A percentile compares a stretch with the other conserved stretches of the same genome.
Evolutionary conservation across 1,140 invertebrate species (phyloP).

Genomic region (Drosophila subpulchrella): DNA sequence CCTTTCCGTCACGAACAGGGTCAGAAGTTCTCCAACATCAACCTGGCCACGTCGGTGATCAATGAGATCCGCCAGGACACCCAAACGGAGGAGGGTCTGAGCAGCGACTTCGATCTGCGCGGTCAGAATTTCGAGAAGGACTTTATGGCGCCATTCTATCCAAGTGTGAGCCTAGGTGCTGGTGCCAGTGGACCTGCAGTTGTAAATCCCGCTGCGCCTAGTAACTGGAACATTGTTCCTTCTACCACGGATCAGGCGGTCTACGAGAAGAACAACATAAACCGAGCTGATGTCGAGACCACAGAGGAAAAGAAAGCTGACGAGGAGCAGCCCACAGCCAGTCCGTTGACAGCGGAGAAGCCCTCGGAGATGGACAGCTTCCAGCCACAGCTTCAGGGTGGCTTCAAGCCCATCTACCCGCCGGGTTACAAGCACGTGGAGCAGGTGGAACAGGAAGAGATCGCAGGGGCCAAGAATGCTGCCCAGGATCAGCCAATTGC

Average conservation of each 20-base stretch:
- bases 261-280: slow-evolving; percentile 78
- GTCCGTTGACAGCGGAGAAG: slow-evolving; percentile 58
- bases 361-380: slow-evolving; percentile 88
- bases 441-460: slow-evolving; percentile 41
- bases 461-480: slow-evolving; percentile 19
- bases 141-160: slow-evolving; percentile 90
- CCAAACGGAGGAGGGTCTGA: slow-evolving; percentile 65
- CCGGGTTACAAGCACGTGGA: slow-evolving; percentile 65
- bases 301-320: slow-evolving; percentile 51
- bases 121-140: slow-evolving; percentile 85
- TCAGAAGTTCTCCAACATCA: slow-evolving; percentile 64
- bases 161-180: slow-evolving; percentile 87
- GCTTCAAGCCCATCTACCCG: slow-evolving; percentile 88
- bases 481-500: slow-evolving; percentile 55
- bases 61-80: slow-evolving; percentile 83
- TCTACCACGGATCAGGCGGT: slow-evolving; percentile 59
- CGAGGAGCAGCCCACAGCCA: slow-evolving; percentile 27
- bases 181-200: slow-evolving; percentile 78
- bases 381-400: slow-evolving; percentile 89
- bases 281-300: slow-evolving; percentile 65
- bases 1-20: slow-evolving; percentile 41
- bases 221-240: slow-evolving; percentile 88
- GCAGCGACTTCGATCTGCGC: slow-evolving; percentile 72
- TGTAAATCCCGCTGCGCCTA: slow-evolving; percentile 52
- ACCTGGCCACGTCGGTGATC: slow-evolving; percentile 84